phyloP scores from a whole-genome alignment of 1,140 invertebrate genomes.

The Drosophila kepulauana region DNA sequence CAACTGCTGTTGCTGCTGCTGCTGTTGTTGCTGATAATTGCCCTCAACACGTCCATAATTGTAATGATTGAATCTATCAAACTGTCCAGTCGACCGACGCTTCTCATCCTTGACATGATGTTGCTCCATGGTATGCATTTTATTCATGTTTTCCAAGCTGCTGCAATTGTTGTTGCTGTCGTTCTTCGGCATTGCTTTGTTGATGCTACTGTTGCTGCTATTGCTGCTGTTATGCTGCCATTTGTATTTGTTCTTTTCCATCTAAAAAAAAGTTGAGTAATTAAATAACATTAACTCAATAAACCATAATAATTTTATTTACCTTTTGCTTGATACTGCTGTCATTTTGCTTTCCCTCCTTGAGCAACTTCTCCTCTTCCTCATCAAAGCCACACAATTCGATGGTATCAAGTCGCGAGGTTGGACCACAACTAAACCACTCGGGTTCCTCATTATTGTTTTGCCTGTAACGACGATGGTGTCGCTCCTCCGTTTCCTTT shows the following conservation, averaged over 20 bases:
- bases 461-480: constrained; percentile 66
- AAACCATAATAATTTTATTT: background rate
- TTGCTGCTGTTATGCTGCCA: constrained; percentile 48
- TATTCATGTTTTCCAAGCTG: constrained; percentile 62
- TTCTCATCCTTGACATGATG: constrained; percentile 54
- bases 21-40: constrained; percentile 34
- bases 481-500: constrained; percentile 66
- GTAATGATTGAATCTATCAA: constrained; percentile 48
- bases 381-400: constrained; percentile 81
- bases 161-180: constrained; percentile 66
- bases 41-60: constrained; percentile 32
- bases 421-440: constrained; percentile 83
- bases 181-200: constrained; percentile 53
- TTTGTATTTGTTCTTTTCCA: constrained; percentile 64
- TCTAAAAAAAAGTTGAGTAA: constrained; percentile 21
- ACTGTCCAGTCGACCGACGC: constrained; percentile 42
- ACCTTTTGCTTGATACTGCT: constrained; percentile 51
- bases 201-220: background rate
- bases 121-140: constrained; percentile 32
- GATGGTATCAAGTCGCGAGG: constrained; percentile 78
- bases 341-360: constrained; percentile 42
- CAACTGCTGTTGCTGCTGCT: constrained; percentile 20
- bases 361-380: constrained; percentile 65
- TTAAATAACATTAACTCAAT: background rate
- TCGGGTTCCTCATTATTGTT: constrained; percentile 78